Base-by-base conservation (phyloP, 2,888 invertebrate genomes). In the Pristionchus entomophagus region DNA sequence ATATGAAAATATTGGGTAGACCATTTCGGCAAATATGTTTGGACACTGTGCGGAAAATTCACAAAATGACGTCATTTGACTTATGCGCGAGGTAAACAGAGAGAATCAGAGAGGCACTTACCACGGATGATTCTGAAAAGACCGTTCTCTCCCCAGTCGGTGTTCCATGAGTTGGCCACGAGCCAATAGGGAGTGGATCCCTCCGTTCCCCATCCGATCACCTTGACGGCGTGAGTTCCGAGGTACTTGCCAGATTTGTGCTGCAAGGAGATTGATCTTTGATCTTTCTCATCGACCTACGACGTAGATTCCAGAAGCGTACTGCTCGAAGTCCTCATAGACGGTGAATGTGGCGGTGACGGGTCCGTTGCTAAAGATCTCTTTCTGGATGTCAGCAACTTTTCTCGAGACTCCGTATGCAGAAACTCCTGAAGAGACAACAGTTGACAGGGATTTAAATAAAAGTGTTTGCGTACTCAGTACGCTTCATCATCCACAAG, bases 141-240 rank as follows among this genome's bases (percentile, higher is more conserved):
- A 59, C 94, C 95, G 53, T 94, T 95, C 93, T 96, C 96, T 88
- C 97, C 97, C 97, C 97, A 97, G 94, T 97, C 97, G 0, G 95
- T 95, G 94, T 97, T 97, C n/a, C n/a, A n/a, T n/a, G n/a, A n/a
- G n/a, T n/a, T n/a, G n/a, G n/a, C n/a, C n/a, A n/a, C n/a, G n/a
- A n/a, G n/a, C n/a, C n/a, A n/a, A n/a, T n/a, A n/a, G n/a, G n/a
- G n/a, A n/a, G n/a, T n/a, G n/a, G n/a, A 97, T 97, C 97, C 0
- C 59, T 91, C 91, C 14, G 86, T 86, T 78, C 97, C 97, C 96
- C 97, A 97, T 35, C 97, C 97, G 81, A 97, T 94, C 84, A 97
- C 96, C 93, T 96, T 96, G 86, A 97, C 95, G 56, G 97, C 97
- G 94, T 97, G 97, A 0, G 96, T 97, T 62, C 97, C 97, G 6